Evolutionary conservation across 2,797 vertebrate genomes (phyloP).

Genomic region (Scolopax bukidnonensis): DNA sequence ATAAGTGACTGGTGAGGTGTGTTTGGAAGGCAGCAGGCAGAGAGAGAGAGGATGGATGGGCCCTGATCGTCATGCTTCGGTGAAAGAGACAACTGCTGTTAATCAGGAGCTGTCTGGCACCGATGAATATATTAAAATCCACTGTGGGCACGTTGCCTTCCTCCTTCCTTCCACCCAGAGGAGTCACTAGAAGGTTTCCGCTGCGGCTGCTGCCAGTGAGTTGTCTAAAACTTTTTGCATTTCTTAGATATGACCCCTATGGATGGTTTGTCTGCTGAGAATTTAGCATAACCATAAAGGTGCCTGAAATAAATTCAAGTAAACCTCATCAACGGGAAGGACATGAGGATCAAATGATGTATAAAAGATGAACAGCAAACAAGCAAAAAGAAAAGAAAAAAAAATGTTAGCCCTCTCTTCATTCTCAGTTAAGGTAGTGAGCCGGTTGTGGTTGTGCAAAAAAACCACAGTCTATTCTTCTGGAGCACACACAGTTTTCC

Average conservation of each 20-base stretch:
- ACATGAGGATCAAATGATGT: accelerated
- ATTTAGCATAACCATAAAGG: neutral
- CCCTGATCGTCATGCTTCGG: neutral
- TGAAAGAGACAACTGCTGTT: neutral
- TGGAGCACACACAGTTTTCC: neutral
- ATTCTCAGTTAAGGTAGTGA: neutral
- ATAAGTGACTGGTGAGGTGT: neutral
- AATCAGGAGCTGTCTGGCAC: conserved; percentile 10
- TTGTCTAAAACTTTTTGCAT: neutral
- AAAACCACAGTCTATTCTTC: neutral
- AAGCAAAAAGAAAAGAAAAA: neutral
- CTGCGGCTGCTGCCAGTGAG: neutral
- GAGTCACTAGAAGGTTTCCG: neutral
- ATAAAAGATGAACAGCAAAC: neutral
- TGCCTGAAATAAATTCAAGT: neutral
- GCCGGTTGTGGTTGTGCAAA: neutral
- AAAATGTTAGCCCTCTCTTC: neutral
- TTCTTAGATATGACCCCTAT: neutral
- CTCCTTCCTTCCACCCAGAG: neutral
- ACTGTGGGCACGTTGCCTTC: neutral
- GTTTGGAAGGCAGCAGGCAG: neutral
- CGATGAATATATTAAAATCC: neutral
- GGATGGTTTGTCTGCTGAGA: neutral
- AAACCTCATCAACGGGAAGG: neutral
- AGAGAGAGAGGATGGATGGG: neutral